Conservation (phyloP, 1,140 invertebrate species). For the Drosophila novamexicana region DNA sequence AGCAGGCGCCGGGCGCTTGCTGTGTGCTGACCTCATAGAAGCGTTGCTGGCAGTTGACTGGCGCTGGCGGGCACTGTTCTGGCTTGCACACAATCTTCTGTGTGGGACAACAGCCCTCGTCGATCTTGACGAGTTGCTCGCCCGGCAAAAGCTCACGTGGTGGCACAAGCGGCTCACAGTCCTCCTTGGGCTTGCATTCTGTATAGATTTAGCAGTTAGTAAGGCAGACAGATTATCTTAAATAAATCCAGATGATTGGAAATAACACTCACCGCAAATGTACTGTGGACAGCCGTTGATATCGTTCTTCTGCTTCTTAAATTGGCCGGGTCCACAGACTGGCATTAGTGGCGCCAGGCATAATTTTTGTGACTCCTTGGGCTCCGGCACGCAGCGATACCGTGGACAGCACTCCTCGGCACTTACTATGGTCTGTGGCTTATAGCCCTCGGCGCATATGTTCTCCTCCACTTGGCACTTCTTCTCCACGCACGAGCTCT, state of each 20-base stretch:
- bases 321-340: slow-evolving; percentile 89
- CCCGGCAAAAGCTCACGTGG: slow-evolving; percentile 86
- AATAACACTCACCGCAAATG: slow-evolving; percentile 87
- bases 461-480: slow-evolving; percentile 87
- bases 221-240: no score
- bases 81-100: slow-evolving; percentile 86
- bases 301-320: slow-evolving; percentile 87
- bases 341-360: slow-evolving; percentile 88
- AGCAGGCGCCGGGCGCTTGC: slow-evolving; percentile 86
- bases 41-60: slow-evolving; percentile 86
- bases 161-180: slow-evolving; percentile 86
- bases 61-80: slow-evolving; percentile 86
- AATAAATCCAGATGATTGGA: no score
- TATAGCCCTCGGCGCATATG: slow-evolving; percentile 86
- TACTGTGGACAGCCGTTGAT: slow-evolving; percentile 88
- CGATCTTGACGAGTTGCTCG: slow-evolving; percentile 86
- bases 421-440: slow-evolving; percentile 85
- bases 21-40: slow-evolving; percentile 85
- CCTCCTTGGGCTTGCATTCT: slow-evolving; percentile 89
- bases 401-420: slow-evolving; percentile 89
- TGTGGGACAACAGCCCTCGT: slow-evolving; percentile 89
- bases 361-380: slow-evolving; percentile 79
- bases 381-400: slow-evolving; percentile 87
- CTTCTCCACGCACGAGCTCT: slow-evolving; percentile 86
- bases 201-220: neutral